These are phyloP conservation scores for Carcina quercana DNA, from an alignment of 2,888 invertebrate species.

Conservation along the genomic window DNA sequence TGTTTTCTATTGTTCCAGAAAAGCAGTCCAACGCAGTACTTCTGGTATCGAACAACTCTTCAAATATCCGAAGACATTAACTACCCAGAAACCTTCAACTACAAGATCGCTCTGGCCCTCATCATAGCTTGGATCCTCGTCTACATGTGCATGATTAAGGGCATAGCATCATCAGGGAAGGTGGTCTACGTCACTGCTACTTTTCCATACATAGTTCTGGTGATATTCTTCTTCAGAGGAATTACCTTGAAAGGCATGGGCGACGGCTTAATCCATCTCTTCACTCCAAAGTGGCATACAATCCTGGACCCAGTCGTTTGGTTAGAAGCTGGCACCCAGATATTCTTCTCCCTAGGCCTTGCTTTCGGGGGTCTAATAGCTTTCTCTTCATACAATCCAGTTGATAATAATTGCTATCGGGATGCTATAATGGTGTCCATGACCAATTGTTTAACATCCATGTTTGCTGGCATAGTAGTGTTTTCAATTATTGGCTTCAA, in stretches of 20 bases:
- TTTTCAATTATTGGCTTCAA: constrained; percentile 97
- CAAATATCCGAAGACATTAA: constrained; percentile 93
- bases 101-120: constrained; percentile 91
- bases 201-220: constrained; percentile 95
- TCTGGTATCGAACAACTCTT: constrained; percentile 95
- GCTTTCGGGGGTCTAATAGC: constrained; percentile 98
- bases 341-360: constrained; percentile 96
- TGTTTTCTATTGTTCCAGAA: constrained; percentile 69
- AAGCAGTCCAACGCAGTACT: constrained; percentile 94
- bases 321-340: constrained; percentile 98
- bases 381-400: constrained; percentile 97
- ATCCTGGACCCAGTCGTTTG: constrained; percentile 95
- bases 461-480: constrained; percentile 97
- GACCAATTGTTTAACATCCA: constrained; percentile 95
- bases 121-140: constrained; percentile 95
- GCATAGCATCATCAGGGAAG: constrained; percentile 97
- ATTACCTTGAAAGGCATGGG: constrained; percentile 91
- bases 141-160: constrained; percentile 98
- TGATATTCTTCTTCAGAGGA: constrained; percentile 96
- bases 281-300: constrained; percentile 94
- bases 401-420: constrained; percentile 96
- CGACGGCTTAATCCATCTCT: constrained; percentile 90
- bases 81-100: constrained; percentile 90
- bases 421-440: constrained; percentile 95
- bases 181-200: constrained; percentile 97